phyloP scores from a whole-genome alignment of 2,113 vertebrate species.

The Serranochromis macrocephalus region DNA sequence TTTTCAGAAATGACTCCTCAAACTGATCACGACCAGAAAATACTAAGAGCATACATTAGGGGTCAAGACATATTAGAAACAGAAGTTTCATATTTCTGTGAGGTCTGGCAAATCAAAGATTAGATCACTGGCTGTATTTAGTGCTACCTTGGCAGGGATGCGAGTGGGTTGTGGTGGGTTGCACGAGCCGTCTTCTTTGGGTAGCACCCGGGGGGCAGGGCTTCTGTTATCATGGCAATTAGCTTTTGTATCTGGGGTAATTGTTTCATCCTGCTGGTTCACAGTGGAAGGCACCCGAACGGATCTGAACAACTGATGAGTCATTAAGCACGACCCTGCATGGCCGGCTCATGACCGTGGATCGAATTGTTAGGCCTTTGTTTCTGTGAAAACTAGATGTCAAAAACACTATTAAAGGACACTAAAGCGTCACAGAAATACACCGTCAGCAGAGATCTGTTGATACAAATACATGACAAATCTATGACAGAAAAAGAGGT shows the following conservation, averaged over 20 bases:
- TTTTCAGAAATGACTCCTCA: conserved; percentile 32
- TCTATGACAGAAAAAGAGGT: neutral
- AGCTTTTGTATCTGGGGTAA: conserved; percentile 42
- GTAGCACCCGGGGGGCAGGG: conserved; percentile 22
- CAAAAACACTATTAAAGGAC: neutral
- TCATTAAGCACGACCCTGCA: neutral
- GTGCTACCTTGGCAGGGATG: neutral
- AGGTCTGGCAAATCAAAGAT: neutral
- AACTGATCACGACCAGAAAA: neutral
- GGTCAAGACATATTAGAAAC: neutral
- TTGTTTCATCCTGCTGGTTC: conserved; percentile 38
- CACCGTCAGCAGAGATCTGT: neutral
- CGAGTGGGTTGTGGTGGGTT: neutral
- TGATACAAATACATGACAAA: neutral
- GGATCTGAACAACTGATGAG: conserved; percentile 17
- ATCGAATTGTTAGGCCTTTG: neutral
- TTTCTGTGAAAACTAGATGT: neutral
- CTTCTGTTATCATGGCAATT: conserved; percentile 45
- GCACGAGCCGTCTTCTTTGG: neutral
- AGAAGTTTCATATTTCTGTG: neutral
- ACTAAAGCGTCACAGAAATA: neutral
- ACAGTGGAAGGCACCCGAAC: conserved; percentile 37
- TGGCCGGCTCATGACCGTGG: neutral
- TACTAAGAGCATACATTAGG: neutral
- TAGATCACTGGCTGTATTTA: neutral